Evolutionary conservation across 2,888 invertebrate species (phyloP).

Genomic region (Pristionchus maxplancki): DNA sequence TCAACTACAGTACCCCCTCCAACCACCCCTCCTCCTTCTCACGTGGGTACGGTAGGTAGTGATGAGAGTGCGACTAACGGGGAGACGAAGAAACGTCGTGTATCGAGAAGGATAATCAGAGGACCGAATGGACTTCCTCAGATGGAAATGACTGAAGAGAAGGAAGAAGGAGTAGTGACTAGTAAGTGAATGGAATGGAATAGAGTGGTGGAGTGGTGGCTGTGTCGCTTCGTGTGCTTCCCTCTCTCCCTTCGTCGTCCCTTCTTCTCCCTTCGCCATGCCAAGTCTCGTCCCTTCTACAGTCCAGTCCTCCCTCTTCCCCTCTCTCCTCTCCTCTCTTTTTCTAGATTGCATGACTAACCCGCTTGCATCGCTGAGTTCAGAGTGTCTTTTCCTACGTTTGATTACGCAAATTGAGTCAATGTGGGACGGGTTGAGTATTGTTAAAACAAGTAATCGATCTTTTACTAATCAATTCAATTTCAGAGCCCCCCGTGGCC

Average conservation of each 20-base stretch:
- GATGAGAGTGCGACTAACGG: neutral
- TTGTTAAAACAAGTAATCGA: neutral
- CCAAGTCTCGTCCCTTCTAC: slow-evolving; percentile 28
- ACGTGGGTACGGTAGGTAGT: slow-evolving; percentile 25
- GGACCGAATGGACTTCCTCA: slow-evolving; percentile 46
- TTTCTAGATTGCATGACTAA: slow-evolving; percentile 22
- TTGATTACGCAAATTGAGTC: neutral
- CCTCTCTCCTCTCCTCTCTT: neutral
- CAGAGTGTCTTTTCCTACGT: neutral
- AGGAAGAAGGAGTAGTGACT: slow-evolving; percentile 19
- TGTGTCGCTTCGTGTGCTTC: neutral
- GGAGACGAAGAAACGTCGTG: slow-evolving; percentile 6
- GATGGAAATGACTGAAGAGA: slow-evolving; percentile 29
- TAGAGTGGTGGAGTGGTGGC: neutral
- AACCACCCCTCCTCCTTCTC: slow-evolving; percentile 34
- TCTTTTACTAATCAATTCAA: neutral
- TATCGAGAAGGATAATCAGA: slow-evolving; percentile 1
- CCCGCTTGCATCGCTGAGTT: slow-evolving; percentile 30
- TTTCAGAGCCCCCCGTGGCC: neutral
- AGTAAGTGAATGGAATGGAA: slow-evolving; percentile 30
- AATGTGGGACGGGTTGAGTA: slow-evolving; percentile 20
- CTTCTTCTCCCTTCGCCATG: neutral
- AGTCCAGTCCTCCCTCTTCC: neutral
- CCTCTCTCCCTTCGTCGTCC: neutral
- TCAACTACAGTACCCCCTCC: neutral